phyloP scores from a whole-genome alignment of 1,140 invertebrate species.

The Cydia pomonella region DNA sequence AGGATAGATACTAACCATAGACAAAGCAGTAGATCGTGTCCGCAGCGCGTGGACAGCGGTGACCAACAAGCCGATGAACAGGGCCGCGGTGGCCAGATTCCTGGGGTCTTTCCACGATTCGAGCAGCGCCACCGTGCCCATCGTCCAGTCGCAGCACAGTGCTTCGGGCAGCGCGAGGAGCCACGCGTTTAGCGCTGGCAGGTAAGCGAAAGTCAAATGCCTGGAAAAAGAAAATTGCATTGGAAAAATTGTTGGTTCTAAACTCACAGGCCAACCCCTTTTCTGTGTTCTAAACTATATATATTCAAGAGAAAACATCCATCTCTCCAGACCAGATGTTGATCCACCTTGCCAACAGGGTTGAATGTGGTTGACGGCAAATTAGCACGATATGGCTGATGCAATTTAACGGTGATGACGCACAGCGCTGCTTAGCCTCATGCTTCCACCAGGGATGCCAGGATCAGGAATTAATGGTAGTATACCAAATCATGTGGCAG shows the following conservation, averaged over 20 bases:
- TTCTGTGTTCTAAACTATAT: no score
- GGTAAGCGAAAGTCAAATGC: constrained; percentile 96
- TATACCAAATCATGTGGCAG: no score
- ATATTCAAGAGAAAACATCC: no score
- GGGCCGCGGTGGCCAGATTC: constrained; percentile 91
- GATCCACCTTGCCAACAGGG: no score
- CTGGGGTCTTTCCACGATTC: constrained; percentile 89
- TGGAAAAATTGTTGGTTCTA: background rate
- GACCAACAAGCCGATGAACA: constrained; percentile 84
- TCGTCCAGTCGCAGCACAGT: constrained; percentile 99
- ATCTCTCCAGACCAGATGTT: background rate
- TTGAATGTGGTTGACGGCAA: no score
- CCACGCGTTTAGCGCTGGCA: constrained; percentile 95
- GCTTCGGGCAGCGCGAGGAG: constrained; percentile 93
- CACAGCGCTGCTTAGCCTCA: no score
- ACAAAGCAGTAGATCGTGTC: constrained; percentile 86
- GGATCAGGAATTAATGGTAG: no score
- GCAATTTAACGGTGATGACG: no score
- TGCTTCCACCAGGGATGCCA: no score
- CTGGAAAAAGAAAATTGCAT: constrained; percentile 72
- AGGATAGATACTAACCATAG: constrained; percentile 85
- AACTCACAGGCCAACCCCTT: no score
- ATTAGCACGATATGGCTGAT: no score
- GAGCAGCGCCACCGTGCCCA: constrained; percentile 96
- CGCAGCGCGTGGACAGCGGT: constrained; percentile 85